phyloP scores from a whole-genome alignment of 2,113 vertebrate species.

The Sander lucioperca region DNA sequence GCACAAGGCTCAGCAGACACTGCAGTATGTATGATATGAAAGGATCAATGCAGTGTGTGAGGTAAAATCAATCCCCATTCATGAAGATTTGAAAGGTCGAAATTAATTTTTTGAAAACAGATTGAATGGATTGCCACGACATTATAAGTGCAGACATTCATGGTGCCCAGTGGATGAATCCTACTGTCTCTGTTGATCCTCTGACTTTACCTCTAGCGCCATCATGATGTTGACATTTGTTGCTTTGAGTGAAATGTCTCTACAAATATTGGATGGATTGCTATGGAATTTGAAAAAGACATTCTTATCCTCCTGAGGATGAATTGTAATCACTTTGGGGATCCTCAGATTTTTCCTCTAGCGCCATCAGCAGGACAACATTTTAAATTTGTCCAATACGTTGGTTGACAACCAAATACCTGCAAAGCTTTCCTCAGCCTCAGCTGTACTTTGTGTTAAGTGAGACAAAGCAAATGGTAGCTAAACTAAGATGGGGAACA shows the following conservation, averaged over 20 bases:
- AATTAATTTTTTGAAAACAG: background rate
- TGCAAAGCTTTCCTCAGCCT: background rate
- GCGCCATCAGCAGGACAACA: background rate
- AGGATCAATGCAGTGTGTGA: background rate
- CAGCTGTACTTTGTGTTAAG: background rate
- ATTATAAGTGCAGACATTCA: background rate
- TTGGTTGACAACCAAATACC: background rate
- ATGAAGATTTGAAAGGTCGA: background rate
- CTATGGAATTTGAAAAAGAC: background rate
- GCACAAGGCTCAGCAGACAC: constrained; percentile 5
- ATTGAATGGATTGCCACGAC: background rate
- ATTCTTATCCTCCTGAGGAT: no score
- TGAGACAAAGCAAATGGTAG: background rate
- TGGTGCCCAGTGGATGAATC: background rate
- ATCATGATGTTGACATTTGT: background rate
- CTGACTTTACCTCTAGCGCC: no score
- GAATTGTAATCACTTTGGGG: no score
- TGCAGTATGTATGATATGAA: background rate
- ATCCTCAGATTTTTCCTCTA: background rate
- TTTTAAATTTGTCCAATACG: background rate
- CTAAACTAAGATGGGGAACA: background rate
- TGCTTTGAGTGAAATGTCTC: background rate
- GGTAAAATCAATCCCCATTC: background rate
- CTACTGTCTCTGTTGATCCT: no score
- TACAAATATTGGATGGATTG: background rate